Evolutionary conservation across 2,888 invertebrate species (phyloP).

Genomic region (Hypsopygia costalis): DNA sequence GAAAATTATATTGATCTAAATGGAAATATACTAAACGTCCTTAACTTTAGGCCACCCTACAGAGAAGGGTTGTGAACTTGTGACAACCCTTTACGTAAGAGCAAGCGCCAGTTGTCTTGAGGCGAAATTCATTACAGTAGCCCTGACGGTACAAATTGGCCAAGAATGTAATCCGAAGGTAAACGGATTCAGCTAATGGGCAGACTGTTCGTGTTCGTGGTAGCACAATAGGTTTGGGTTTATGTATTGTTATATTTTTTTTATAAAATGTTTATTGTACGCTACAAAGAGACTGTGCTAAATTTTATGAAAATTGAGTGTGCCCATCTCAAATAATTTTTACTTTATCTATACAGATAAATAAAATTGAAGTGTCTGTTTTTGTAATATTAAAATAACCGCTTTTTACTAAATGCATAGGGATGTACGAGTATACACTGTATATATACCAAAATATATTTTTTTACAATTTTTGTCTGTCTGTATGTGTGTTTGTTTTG

Average conservation of each 20-base stretch:
- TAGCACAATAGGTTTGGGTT: constrained; percentile 6
- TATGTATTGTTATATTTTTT: constrained; percentile 4
- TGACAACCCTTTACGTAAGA: constrained; percentile 28
- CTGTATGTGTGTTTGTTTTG: too few relatives aligned
- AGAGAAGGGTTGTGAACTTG: constrained; percentile 57
- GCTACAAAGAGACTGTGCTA: too few relatives aligned
- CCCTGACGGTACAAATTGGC: constrained; percentile 17
- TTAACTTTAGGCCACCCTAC: constrained; percentile 24
- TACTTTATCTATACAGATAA: too few relatives aligned
- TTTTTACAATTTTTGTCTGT: too few relatives aligned
- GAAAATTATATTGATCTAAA: not conserved
- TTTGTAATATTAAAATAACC: too few relatives aligned
- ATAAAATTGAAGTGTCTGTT: too few relatives aligned
- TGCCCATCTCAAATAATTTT: too few relatives aligned
- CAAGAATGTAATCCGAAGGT: constrained; percentile 27
- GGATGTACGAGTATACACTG: too few relatives aligned
- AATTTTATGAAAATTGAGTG: too few relatives aligned
- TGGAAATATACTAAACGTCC: not conserved
- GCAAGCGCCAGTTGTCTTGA: constrained; percentile 41
- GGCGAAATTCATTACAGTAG: constrained; percentile 55
- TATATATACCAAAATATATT: too few relatives aligned
- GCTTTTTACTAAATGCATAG: too few relatives aligned
- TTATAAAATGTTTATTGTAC: too few relatives aligned
- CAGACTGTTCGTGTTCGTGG: constrained; percentile 25
- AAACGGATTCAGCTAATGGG: constrained; percentile 30